Evolutionary conservation across 2,113 vertebrate genomes (phyloP).

Genomic region (Bubo bubo): DNA sequence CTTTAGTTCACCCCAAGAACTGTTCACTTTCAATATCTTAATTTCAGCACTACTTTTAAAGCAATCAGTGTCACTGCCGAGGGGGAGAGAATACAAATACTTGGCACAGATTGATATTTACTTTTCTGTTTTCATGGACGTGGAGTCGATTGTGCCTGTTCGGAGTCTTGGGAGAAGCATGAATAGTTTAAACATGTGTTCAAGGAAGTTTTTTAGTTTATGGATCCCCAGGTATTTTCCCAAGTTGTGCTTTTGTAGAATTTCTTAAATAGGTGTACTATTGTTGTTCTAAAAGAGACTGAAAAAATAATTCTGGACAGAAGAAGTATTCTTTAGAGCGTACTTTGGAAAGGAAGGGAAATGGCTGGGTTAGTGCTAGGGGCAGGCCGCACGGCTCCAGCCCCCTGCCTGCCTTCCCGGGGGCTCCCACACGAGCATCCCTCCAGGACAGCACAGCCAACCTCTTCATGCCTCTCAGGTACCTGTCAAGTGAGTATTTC

Average conservation of each 20-base stretch:
- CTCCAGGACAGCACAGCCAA: not conserved
- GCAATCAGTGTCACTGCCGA: not conserved
- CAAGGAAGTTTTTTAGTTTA: constrained; percentile 27
- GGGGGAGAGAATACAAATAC: not conserved
- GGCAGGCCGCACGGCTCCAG: not conserved
- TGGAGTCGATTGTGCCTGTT: not conserved
- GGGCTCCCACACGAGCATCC: not conserved
- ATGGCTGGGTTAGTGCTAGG: not conserved
- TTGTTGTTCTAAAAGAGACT: not conserved
- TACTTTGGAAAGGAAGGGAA: not conserved
- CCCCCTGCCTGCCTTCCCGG: fast-evolving
- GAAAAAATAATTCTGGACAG: not conserved
- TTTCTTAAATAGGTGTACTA: not conserved
- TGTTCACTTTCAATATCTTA: not conserved
- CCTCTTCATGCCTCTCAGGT: not conserved
- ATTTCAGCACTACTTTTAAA: not conserved
- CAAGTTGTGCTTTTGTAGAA: not conserved
- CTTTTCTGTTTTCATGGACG: constrained; percentile 8
- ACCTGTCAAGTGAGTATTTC: not conserved
- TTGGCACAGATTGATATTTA: not conserved
- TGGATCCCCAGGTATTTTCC: constrained; percentile 24
- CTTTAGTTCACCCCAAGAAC: not conserved
- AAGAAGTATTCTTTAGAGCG: not conserved
- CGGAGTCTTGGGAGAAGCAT: not conserved
- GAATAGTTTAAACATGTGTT: constrained; percentile 46